Evolutionary conservation across 1,140 invertebrate genomes (phyloP), one percentile per base, ranked within the genome.

Genomic region (Euwallacea fornicatus): DNA sequence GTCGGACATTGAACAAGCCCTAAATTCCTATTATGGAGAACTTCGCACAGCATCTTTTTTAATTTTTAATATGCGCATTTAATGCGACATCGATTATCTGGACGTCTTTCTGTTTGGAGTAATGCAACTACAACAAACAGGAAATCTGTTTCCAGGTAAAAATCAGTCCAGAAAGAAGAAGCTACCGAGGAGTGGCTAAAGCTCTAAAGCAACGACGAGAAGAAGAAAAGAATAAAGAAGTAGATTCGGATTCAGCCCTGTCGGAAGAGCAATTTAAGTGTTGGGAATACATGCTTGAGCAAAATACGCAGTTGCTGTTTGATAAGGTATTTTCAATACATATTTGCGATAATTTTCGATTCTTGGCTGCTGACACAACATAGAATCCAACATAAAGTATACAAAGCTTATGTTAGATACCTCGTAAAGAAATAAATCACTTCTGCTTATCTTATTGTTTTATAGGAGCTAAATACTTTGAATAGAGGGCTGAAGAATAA

Each of bases 221-320:
- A 76, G 85, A 87, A 47, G 77, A 81, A 16, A 77, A 71, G 54
- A 76, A 76, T 56, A 83, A 85, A 74, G 87, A 87, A 76, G 55
- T 50, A 13, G 87, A 87, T 82, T 90, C 80, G 70, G 88, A 84
- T 83, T 88, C 77, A 55, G 86, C 77, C 74, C 80, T 80, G 77
- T 92, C 90, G 6, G 93, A 94, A 74, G 93, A 96, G 78, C 93
- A 94, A 78, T 94, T 94, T 77, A 91, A 93, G 74, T 94, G 93
- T 76, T 96, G 93, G 93, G 93, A 96, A 75, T 96, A 95, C 76
- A 95, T 95, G 91, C 79, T 96, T 15, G 93, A 95, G 77, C 92
- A 95, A 81, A 96, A 96, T 76, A 94, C 93, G 0, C 93, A 95
- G 77, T 81, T 95, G 71, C 76, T 96, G 0, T 95, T 95, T 74